These are phyloP conservation scores for Andrena minutula DNA, from an alignment of 2,888 invertebrate species.

Conservation along the genomic window DNA sequence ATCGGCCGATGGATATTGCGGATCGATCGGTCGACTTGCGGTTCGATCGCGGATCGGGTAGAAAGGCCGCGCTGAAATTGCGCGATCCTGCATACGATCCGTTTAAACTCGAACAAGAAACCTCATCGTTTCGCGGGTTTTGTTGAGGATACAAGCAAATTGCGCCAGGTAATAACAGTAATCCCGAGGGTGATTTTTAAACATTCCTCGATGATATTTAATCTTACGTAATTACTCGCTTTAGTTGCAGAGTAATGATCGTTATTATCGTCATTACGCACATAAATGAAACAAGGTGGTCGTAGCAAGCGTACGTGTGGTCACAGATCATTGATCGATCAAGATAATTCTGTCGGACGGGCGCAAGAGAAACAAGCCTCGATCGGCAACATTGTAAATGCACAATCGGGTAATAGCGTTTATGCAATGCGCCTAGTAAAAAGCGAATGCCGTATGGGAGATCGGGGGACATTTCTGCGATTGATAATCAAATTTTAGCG, in stretches of 20 bases:
- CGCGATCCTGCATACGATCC: background rate
- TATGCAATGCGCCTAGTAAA: background rate
- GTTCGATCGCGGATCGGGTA: constrained; percentile 29
- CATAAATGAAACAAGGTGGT: constrained; percentile 16
- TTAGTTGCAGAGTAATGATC: constrained; percentile 26
- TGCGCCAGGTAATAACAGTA: constrained; percentile 22
- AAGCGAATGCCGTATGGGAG: background rate
- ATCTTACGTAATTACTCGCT: constrained; percentile 16
- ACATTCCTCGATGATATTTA: background rate
- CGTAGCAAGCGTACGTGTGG: background rate
- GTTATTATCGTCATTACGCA: constrained; percentile 35
- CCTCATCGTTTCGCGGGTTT: constrained; percentile 13
- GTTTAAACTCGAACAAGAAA: constrained; percentile 29
- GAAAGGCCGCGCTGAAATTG: constrained; percentile 47
- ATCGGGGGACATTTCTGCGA: background rate
- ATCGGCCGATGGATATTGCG: constrained; percentile 38
- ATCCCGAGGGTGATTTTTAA: background rate
- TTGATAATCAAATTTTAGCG: background rate
- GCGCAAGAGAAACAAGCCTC: background rate
- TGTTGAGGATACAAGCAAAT: constrained; percentile 19
- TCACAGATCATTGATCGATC: constrained; percentile 39
- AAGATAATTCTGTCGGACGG: constrained; percentile 25
- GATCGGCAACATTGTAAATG: constrained; percentile 10
- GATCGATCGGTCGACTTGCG: constrained; percentile 33
- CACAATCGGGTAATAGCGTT: constrained; percentile 1